These are phyloP conservation scores for Asobara japonica DNA, from an alignment of 1,140 invertebrate genomes.

Conservation along the genomic window DNA sequence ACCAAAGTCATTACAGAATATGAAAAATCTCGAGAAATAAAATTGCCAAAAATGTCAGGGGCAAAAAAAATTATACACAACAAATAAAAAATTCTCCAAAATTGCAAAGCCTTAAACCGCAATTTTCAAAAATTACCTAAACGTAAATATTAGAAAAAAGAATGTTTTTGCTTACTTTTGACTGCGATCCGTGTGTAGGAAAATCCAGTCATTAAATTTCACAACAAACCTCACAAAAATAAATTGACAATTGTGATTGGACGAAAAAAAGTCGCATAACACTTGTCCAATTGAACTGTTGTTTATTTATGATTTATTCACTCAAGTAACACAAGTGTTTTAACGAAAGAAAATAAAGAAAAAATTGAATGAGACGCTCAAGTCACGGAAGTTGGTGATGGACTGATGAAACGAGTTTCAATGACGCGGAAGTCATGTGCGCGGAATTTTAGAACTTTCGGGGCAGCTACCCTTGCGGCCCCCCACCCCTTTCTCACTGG, in stretches of 20 bases:
- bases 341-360: background rate
- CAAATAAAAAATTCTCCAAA: too few relatives aligned
- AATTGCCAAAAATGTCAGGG: too few relatives aligned
- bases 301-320: background rate
- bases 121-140: too few relatives aligned
- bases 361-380: background rate
- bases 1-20: too few relatives aligned
- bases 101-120: too few relatives aligned
- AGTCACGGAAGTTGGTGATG: conserved; percentile 22
- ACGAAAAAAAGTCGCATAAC: background rate
- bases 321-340: background rate
- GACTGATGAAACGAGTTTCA: conserved; percentile 32
- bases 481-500: conserved; percentile 10
- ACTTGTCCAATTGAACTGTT: background rate
- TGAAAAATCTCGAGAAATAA: too few relatives aligned
- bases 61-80: too few relatives aligned
- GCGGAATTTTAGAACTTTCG: conserved; percentile 36
- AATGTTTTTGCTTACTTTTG: background rate
- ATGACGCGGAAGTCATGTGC: conserved; percentile 29
- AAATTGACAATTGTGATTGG: background rate
- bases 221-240: background rate
- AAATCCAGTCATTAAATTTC: background rate
- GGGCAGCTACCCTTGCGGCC: conserved; percentile 42
- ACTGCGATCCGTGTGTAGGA: background rate
- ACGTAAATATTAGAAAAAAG: background rate